Percentiles rank a stretch among this genome's conserved stretches.
phyloP scores from a whole-genome alignment of 2,113 vertebrate genomes.

The Nansenia antarctica region DNA sequence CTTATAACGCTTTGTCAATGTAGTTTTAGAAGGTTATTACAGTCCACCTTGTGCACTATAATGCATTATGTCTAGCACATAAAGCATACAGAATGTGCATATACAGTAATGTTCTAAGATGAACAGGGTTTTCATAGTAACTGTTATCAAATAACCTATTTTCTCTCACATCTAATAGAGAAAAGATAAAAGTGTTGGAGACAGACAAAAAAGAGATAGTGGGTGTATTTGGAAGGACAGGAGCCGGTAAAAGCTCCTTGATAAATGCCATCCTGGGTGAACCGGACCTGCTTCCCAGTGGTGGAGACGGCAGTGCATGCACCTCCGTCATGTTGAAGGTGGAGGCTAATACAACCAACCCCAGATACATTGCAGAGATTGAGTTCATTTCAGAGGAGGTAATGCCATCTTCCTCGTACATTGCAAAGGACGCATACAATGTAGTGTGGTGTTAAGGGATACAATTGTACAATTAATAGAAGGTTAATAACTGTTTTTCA shows the following conservation, averaged over 20 bases:
- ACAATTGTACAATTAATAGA: no score
- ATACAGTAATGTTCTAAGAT: no score
- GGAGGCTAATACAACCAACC: slow-evolving; percentile 25
- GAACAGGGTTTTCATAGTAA: no score
- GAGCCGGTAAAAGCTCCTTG: slow-evolving; percentile 62
- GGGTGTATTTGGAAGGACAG: slow-evolving; percentile 63
- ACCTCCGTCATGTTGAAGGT: slow-evolving; percentile 64
- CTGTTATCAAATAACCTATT: not conserved
- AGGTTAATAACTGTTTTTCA: no score
- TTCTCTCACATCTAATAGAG: slow-evolving; percentile 20
- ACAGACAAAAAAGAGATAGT: slow-evolving; percentile 43
- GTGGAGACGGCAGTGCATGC: slow-evolving; percentile 49
- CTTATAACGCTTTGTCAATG: no score
- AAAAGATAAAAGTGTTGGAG: slow-evolving; percentile 19
- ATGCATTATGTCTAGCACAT: no score
- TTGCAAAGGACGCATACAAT: no score
- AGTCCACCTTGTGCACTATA: no score
- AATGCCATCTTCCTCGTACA: not conserved
- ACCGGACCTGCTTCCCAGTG: slow-evolving; percentile 47
- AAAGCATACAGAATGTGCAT: no score
- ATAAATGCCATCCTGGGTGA: slow-evolving; percentile 60
- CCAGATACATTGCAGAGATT: slow-evolving; percentile 54
- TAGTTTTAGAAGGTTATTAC: no score
- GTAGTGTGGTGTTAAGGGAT: no score
- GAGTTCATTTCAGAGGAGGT: slow-evolving; percentile 61